phyloP scores from a whole-genome alignment of 2,797 vertebrate genomes.

The Buphagus erythrorhynchus region DNA sequence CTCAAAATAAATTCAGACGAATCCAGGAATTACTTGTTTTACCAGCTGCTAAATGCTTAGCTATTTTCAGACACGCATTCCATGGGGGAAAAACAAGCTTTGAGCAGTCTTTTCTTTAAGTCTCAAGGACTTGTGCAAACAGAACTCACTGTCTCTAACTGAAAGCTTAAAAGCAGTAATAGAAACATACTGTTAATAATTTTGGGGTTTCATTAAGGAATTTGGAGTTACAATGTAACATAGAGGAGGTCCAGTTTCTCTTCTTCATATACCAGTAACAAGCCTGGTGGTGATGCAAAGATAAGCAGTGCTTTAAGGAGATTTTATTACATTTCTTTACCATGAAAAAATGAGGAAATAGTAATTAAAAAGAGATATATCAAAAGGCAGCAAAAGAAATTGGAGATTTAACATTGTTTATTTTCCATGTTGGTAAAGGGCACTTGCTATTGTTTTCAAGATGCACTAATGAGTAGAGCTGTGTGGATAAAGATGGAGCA shows the following conservation, averaged over 20 bases:
- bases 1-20: not conserved
- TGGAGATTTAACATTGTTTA: not conserved
- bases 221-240: not conserved
- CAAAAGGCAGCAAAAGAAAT: not conserved
- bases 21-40: not conserved
- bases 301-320: not conserved
- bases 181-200: not conserved
- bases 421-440: not conserved
- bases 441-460: not conserved
- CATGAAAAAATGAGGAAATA: not conserved
- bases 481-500: not conserved
- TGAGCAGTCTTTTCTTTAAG: not conserved
- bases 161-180: not conserved
- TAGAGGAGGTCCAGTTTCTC: not conserved
- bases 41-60: not conserved
- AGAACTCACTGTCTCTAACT: not conserved
- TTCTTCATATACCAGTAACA: not conserved
- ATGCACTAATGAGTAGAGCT: not conserved
- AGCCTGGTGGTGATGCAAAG: not conserved
- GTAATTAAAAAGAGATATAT: not conserved
- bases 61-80: not conserved
- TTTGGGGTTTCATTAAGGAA: not conserved
- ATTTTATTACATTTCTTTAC: not conserved
- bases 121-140: not conserved
- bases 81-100: not conserved